Percentiles rank a stretch among this genome's conserved stretches.
These are phyloP conservation scores for Argyresthia albistria DNA, from an alignment of 2,888 invertebrate species.

Conservation along the genomic window DNA sequence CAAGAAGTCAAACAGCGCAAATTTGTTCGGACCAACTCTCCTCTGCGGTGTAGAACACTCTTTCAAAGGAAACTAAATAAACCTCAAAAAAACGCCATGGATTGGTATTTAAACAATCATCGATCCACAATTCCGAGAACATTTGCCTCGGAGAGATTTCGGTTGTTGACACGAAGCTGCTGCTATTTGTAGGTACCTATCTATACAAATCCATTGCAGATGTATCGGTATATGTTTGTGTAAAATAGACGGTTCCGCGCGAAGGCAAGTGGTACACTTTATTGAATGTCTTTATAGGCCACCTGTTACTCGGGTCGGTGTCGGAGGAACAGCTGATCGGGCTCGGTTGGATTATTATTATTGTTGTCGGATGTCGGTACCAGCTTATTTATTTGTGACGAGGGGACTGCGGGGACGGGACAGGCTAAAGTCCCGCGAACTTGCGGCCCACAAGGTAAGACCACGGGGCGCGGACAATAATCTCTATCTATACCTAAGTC, in stretches of 20 bases:
- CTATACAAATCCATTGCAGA: background rate
- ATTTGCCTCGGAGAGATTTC: background rate
- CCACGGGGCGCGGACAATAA: too few species aligned
- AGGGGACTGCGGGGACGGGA: slow-evolving; percentile 34
- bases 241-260: slow-evolving; percentile 59
- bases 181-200: background rate
- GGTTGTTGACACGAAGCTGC: background rate
- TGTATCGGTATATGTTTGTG: slow-evolving; percentile 27
- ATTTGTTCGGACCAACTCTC: background rate
- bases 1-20: too few species aligned
- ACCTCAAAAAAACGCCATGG: too few species aligned
- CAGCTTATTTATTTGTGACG: slow-evolving; percentile 57
- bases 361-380: slow-evolving; percentile 28
- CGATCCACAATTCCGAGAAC: background rate
- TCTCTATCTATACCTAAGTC: too few species aligned
- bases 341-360: slow-evolving; percentile 64
- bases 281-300: slow-evolving; percentile 73
- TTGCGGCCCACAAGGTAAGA: slow-evolving; percentile 12
- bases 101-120: too few species aligned
- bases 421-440: slow-evolving; percentile 37
- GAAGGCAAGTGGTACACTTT: slow-evolving; percentile 67
- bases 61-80: background rate
- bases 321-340: slow-evolving; percentile 67
- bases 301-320: slow-evolving; percentile 72
- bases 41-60: background rate